Evolutionary conservation across 2,888 invertebrate species (phyloP).

Genomic region (Lamproptera curius): DNA sequence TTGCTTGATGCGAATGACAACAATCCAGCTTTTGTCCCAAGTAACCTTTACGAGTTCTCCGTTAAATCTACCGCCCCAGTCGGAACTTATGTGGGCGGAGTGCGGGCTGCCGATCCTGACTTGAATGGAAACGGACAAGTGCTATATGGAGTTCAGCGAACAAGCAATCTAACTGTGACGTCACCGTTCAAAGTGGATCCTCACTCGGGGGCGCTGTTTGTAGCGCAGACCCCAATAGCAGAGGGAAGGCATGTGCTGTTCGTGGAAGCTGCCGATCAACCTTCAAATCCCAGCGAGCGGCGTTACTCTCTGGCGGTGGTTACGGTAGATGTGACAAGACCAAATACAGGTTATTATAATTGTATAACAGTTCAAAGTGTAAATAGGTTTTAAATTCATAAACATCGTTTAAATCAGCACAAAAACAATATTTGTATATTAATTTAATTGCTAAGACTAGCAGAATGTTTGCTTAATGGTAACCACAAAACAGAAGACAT

Average conservation of each 20-base stretch:
- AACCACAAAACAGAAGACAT: no score
- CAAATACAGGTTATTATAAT: constrained; percentile 59
- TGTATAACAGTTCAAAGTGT: no score
- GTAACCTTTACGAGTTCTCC: constrained; percentile 88
- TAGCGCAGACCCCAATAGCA: constrained; percentile 81
- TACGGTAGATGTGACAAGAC: constrained; percentile 84
- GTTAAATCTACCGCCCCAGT: constrained; percentile 82
- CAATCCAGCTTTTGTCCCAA: constrained; percentile 90
- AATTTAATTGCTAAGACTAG: no score
- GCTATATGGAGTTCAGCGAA: constrained; percentile 84
- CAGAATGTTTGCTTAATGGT: no score
- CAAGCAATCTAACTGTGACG: constrained; percentile 80
- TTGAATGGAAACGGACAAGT: constrained; percentile 85
- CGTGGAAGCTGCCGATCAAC: constrained; percentile 90
- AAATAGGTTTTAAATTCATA: no score
- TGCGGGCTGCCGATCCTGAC: constrained; percentile 90
- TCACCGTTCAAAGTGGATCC: constrained; percentile 85
- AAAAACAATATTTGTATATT: no score
- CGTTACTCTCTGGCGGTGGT: constrained; percentile 91
- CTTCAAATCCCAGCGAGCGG: constrained; percentile 89
- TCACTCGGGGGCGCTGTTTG: constrained; percentile 82
- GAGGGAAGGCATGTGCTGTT: constrained; percentile 88
- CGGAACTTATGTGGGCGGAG: constrained; percentile 86
- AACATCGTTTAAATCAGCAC: no score
- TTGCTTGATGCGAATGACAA: constrained; percentile 95